Conservation (phyloP, 2,888 invertebrate species). For the Meta bourneti region DNA sequence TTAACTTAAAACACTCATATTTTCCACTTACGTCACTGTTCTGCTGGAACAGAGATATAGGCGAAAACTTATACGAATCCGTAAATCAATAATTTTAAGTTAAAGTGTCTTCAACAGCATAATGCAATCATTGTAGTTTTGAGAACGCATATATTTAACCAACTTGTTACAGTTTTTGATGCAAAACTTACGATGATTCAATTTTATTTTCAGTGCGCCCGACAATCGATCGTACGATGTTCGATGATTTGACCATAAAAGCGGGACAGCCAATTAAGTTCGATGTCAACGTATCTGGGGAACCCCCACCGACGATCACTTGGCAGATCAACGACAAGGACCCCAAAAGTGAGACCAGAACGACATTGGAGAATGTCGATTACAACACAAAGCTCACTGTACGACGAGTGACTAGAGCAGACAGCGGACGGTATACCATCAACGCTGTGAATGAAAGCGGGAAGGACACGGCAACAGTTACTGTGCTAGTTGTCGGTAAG, state of each 20-base stretch:
- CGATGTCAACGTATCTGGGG: conserved; percentile 95
- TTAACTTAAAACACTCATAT: too few relatives aligned
- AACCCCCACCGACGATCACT: conserved; percentile 95
- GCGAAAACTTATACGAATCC: too few relatives aligned
- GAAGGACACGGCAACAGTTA: conserved; percentile 95
- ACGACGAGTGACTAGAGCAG: conserved; percentile 89
- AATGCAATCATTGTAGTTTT: too few relatives aligned
- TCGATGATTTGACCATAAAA: conserved; percentile 93
- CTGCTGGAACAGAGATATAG: too few relatives aligned
- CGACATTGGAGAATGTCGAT: conserved; percentile 83
- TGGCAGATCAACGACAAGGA: conserved; percentile 94
- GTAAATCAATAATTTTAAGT: too few relatives aligned
- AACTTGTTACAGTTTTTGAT: too few relatives aligned
- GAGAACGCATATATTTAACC: too few relatives aligned
- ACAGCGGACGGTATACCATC: conserved; percentile 94
- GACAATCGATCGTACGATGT: conserved; percentile 95
- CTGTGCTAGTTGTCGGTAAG: conserved; percentile 91
- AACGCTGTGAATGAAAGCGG: conserved; percentile 96
- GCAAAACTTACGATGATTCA: too few relatives aligned
- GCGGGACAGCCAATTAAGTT: conserved; percentile 95
- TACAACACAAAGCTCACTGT: conserved; percentile 92
- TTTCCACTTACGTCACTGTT: too few relatives aligned
- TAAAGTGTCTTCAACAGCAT: too few relatives aligned
- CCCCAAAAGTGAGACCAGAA: conserved; percentile 82
- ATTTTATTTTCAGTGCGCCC: conserved; percentile 78